These are phyloP conservation scores for Tiaroga cobitis DNA, from an alignment of 2,797 vertebrate genomes.

Conservation along the genomic window DNA sequence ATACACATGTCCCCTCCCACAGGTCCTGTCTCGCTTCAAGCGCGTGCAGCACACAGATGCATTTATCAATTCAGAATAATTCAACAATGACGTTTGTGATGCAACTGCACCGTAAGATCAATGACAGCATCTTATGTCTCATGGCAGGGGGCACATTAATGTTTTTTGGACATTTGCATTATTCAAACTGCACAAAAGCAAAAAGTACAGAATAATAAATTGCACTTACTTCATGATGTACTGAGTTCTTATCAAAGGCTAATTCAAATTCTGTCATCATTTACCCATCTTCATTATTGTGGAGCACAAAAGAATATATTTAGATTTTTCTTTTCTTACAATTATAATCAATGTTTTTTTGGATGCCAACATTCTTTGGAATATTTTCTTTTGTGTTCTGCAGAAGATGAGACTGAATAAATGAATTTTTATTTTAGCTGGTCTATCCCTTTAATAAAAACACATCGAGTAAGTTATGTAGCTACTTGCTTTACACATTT, in stretches of 20 bases:
- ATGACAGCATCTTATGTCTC: background rate
- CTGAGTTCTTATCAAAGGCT: too few relatives aligned
- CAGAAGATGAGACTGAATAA: background rate
- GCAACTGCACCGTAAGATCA: background rate
- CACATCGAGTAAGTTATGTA: background rate
- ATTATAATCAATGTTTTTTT: background rate
- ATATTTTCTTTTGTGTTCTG: background rate
- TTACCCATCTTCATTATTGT: background rate
- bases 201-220: background rate
- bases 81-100: background rate
- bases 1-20: constrained; percentile 41
- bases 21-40: background rate
- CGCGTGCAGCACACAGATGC: background rate
- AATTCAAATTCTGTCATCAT: background rate
- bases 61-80: background rate
- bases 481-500: background rate
- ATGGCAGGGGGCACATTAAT: background rate
- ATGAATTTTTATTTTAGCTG: background rate
- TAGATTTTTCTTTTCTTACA: too few relatives aligned
- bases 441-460: background rate
- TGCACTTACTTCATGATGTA: background rate
- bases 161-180: background rate
- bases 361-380: background rate
- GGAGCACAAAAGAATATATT: background rate
- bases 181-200: background rate